Evolutionary conservation across 2,888 invertebrate species (phyloP).

Genomic region (Synergus itoensis): DNA sequence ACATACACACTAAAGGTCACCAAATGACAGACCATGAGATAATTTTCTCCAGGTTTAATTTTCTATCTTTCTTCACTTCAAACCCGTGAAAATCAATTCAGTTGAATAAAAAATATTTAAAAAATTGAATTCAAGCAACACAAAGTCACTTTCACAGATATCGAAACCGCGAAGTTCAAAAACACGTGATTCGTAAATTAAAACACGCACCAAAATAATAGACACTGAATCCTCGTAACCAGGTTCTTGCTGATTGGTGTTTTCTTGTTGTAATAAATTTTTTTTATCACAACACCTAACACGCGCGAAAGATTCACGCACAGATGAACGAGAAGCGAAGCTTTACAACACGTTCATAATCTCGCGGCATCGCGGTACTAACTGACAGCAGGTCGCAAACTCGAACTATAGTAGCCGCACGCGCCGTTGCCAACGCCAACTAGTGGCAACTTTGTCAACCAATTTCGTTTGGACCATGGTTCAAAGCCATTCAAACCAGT

Average conservation of each 20-base stretch:
- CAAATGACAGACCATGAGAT: background rate
- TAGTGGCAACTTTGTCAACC: conserved; percentile 63
- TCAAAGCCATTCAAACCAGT: conserved; percentile 45
- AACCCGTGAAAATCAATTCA: background rate
- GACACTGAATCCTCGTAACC: background rate
- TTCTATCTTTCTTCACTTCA: background rate
- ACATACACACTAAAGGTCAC: background rate
- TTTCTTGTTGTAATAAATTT: background rate
- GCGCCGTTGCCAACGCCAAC: conserved; percentile 63
- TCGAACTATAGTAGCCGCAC: conserved; percentile 53
- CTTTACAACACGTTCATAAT: conserved; percentile 56
- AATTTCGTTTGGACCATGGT: conserved; percentile 46
- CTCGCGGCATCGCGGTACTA: conserved; percentile 76
- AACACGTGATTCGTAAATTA: conserved; percentile 3
- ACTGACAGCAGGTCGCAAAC: conserved; percentile 72
- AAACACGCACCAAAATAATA: background rate
- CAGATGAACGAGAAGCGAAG: conserved; percentile 43
- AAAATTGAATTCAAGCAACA: background rate
- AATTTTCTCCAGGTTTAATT: background rate
- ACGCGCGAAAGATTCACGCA: conserved; percentile 41
- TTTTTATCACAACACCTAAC: conserved; percentile 35
- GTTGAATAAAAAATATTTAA: background rate
- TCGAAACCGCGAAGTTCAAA: background rate
- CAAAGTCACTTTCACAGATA: background rate
- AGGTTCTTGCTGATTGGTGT: background rate